phyloP scores from a whole-genome alignment of 2,113 vertebrate genomes.

The Cyrtonyx montezumae region DNA sequence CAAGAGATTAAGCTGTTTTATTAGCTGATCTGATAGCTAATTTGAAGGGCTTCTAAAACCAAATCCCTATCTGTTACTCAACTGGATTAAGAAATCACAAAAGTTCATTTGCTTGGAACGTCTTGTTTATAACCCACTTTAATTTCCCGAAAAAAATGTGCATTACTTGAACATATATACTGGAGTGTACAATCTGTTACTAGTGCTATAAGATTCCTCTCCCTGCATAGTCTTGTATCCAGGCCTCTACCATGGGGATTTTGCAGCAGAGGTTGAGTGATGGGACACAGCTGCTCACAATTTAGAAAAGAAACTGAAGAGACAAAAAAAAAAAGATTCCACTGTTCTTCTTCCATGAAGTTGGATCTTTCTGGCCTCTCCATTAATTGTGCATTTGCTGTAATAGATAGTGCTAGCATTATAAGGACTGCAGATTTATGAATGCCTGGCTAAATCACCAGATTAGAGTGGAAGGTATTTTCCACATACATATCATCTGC shows the following conservation, averaged over 20 bases:
- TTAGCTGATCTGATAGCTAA: neutral
- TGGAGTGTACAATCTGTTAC: neutral
- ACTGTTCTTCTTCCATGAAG: neutral
- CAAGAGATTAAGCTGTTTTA: neutral
- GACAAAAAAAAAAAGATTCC: neutral
- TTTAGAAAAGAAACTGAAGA: neutral
- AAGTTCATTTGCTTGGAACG: neutral
- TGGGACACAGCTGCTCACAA: neutral
- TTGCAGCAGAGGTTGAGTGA: neutral
- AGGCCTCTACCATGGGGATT: constrained; percentile 27
- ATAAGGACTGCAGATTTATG: neutral
- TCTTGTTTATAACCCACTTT: neutral
- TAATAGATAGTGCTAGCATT: neutral
- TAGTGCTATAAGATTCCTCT: constrained; percentile 32
- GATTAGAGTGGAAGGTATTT: neutral
- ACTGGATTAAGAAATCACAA: neutral
- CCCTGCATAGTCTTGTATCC: neutral
- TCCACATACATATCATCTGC: rapidly evolving
- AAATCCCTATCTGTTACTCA: neutral
- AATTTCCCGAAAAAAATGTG: neutral
- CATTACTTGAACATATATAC: constrained; percentile 23
- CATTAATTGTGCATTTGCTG: neutral
- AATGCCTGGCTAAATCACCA: rapidly evolving
- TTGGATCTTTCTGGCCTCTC: neutral
- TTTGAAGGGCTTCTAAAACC: neutral